Evolutionary conservation across 2,113 vertebrate genomes (phyloP).

Genomic region (Azemiops feae): DNA sequence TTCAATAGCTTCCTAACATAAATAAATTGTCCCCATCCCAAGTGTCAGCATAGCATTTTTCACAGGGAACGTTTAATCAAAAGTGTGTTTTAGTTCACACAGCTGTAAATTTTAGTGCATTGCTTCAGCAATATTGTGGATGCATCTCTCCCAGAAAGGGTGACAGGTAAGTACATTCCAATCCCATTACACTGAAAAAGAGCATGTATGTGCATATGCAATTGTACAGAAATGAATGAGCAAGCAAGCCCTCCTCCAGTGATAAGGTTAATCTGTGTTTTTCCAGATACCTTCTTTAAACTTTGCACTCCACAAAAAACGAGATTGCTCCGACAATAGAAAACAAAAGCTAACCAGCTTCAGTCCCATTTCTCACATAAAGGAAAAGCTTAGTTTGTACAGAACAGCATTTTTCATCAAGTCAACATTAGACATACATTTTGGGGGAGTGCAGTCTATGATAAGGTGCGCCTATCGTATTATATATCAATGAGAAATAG

Average conservation of each 20-base stretch:
- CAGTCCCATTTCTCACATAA: constrained; percentile 20
- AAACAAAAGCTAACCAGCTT: constrained; percentile 30
- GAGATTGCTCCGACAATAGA: constrained; percentile 24
- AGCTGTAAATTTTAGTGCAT: constrained; percentile 36
- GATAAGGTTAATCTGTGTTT: constrained; percentile 38
- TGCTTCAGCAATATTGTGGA: neutral
- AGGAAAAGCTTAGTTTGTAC: constrained; percentile 28
- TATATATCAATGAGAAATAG: neutral
- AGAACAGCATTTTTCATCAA: neutral
- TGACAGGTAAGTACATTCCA: constrained; percentile 29
- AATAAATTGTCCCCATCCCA: constrained; percentile 22
- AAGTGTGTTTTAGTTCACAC: constrained; percentile 35
- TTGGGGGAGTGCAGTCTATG: neutral
- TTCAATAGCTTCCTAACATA: constrained; percentile 11
- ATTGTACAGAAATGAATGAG: constrained; percentile 38
- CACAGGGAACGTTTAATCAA: constrained; percentile 31
- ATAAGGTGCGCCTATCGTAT: too few species aligned
- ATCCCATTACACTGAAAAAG: constrained; percentile 34
- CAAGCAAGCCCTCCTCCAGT: constrained; percentile 19
- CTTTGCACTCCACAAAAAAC: constrained; percentile 44
- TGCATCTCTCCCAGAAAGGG: constrained; percentile 7
- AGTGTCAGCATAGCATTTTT: constrained; percentile 21
- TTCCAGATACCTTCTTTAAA: constrained; percentile 28
- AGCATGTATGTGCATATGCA: constrained; percentile 12
- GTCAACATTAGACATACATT: neutral